Conservation (phyloP, 2,797 vertebrate genomes). For the Pempheris klunzingeri region DNA sequence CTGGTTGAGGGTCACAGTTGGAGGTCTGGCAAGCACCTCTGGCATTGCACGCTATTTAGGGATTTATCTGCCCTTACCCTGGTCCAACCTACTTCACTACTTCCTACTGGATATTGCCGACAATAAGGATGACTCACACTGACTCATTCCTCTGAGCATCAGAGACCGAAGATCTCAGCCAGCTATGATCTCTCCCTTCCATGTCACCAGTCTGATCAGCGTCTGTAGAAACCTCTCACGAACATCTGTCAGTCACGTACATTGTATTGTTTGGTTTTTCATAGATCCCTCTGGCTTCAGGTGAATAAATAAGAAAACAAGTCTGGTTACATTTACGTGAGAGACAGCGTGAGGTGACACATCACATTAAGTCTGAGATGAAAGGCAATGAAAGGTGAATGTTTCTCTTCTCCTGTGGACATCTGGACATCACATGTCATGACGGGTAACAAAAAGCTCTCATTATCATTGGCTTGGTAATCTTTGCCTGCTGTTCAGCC, state of each 20-base stretch:
- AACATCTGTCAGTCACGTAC: constrained; percentile 45
- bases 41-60: constrained; percentile 12
- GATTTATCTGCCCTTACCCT: constrained; percentile 38
- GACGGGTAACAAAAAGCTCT: constrained; percentile 63
- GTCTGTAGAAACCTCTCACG: constrained; percentile 40
- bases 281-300: constrained; percentile 31
- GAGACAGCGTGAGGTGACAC: constrained; percentile 58
- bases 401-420: constrained; percentile 53
- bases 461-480: constrained; percentile 60
- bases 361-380: constrained; percentile 58
- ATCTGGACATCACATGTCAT: constrained; percentile 49
- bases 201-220: constrained; percentile 48
- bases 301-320: constrained; percentile 47
- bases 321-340: constrained; percentile 58
- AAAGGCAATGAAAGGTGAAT: constrained; percentile 55
- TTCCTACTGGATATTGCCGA: constrained; percentile 43
- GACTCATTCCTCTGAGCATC: constrained; percentile 37
- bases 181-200: constrained; percentile 34
- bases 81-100: too few species aligned
- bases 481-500: constrained; percentile 29
- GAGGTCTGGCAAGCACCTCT: constrained; percentile 17
- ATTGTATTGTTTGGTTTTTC: constrained; percentile 51
- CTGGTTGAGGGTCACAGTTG: constrained; percentile 24
- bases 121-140: constrained; percentile 38
- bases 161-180: constrained; percentile 19